These are phyloP conservation scores for Eleginops maclovinus DNA, from an alignment of 2,113 vertebrate genomes.

Conservation along the genomic window DNA sequence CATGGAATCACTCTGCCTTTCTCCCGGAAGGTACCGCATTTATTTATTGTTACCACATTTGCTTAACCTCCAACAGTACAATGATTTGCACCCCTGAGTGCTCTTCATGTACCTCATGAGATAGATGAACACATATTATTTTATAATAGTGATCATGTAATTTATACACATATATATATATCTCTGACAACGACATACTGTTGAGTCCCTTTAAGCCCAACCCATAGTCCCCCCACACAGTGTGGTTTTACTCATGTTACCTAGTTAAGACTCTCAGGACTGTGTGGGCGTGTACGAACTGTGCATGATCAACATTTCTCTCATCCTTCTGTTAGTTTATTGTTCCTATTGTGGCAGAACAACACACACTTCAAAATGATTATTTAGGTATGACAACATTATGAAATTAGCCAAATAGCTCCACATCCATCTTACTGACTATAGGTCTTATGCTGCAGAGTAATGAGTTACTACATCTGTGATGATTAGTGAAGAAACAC, in stretches of 20 bases:
- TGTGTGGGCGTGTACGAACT: background rate
- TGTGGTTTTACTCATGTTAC: background rate
- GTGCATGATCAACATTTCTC: background rate
- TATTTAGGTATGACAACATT: background rate
- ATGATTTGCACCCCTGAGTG: background rate
- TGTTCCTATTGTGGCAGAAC: background rate
- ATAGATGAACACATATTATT: background rate
- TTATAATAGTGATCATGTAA: background rate
- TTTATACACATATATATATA: background rate
- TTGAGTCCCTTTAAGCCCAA: background rate
- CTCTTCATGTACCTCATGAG: background rate
- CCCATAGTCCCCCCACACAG: background rate
- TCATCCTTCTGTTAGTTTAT: background rate
- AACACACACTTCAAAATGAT: background rate
- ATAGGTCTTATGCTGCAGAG: background rate
- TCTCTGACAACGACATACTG: too few relatives aligned
- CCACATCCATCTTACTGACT: background rate
- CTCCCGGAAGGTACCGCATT: slow-evolving; percentile 33
- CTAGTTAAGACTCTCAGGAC: background rate
- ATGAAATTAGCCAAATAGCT: background rate
- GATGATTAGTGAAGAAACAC: background rate
- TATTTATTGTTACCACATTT: slow-evolving; percentile 15
- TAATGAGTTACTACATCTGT: too few relatives aligned
- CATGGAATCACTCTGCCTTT: slow-evolving; percentile 47
- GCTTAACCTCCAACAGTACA: slow-evolving; percentile 7